phyloP scores from a whole-genome alignment of 2,113 vertebrate genomes.

The Toxotes chatareus region DNA sequence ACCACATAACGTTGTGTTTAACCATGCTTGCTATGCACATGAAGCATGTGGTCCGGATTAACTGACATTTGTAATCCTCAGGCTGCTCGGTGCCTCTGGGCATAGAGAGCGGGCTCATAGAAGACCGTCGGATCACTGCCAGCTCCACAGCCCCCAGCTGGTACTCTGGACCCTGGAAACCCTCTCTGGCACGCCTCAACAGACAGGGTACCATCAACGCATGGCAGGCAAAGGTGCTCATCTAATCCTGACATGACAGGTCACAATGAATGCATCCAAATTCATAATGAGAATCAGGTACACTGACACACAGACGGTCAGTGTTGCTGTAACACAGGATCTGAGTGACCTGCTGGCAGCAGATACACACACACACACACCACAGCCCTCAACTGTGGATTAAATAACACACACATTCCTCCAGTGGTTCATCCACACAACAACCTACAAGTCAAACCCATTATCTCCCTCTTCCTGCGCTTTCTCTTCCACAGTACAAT shows the following conservation, averaged over 20 bases:
- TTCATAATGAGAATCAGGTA: background rate
- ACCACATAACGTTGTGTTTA: background rate
- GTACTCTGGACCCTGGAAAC: constrained; percentile 83
- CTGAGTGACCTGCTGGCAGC: too few species aligned
- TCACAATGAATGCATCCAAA: background rate
- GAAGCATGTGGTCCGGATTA: too few species aligned
- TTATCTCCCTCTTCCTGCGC: background rate
- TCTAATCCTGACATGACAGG: background rate
- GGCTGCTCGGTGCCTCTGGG: constrained; percentile 91
- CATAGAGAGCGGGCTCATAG: constrained; percentile 86
- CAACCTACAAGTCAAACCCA: background rate
- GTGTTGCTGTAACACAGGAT: background rate
- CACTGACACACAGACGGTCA: too few species aligned
- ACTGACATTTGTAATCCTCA: constrained; percentile 44
- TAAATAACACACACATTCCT: background rate
- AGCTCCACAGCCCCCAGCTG: constrained; percentile 86
- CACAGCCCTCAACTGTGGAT: background rate
- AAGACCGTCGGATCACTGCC: constrained; percentile 84
- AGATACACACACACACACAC: background rate
- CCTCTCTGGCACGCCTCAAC: constrained; percentile 88
- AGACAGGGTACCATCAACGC: constrained; percentile 85
- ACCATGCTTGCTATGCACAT: too few species aligned
- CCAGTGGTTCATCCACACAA: background rate
- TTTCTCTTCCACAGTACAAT: constrained; percentile 77
- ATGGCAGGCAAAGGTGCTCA: constrained; percentile 89